phyloP scores from a whole-genome alignment of 2,797 vertebrate genomes.

The Remorina albescens region DNA sequence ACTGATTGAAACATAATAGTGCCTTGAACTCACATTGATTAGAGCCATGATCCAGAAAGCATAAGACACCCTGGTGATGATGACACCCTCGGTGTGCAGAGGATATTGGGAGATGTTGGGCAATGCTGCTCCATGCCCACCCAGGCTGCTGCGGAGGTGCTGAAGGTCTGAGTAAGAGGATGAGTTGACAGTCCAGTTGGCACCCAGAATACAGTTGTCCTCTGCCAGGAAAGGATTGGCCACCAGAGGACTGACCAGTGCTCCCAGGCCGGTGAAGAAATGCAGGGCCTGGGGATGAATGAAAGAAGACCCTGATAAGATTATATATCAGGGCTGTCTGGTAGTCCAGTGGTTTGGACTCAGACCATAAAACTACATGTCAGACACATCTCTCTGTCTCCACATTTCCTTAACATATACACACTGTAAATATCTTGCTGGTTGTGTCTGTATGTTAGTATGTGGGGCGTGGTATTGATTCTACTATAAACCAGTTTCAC shows the following conservation, averaged over 20 bases:
- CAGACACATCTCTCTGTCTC: not conserved
- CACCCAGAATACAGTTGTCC: conserved; percentile 85
- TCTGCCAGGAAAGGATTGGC: conserved; percentile 95
- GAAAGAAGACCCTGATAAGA: not conserved
- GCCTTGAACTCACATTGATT: conserved; percentile 89
- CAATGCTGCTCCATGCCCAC: conserved; percentile 69
- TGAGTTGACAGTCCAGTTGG: conserved; percentile 83
- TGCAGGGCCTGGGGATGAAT: conserved; percentile 88
- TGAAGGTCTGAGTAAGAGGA: conserved; percentile 71
- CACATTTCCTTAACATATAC: not conserved
- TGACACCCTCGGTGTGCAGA: conserved; percentile 79
- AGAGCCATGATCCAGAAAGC: conserved; percentile 99
- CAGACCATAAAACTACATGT: not conserved
- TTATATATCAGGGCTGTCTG: not conserved
- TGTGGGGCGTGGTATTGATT: no score
- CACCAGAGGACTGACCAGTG: conserved; percentile 93
- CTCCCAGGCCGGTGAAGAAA: conserved; percentile 95
- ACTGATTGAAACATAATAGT: not conserved
- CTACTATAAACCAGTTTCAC: no score
- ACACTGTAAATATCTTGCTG: not conserved
- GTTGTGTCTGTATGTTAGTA: no score
- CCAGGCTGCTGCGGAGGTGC: conserved; percentile 86
- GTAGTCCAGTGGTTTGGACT: not conserved
- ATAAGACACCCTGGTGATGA: conserved; percentile 89
- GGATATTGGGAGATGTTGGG: conserved; percentile 84